phyloP scores from a whole-genome alignment of 2,797 vertebrate species.

The Cheirogaleus major region DNA sequence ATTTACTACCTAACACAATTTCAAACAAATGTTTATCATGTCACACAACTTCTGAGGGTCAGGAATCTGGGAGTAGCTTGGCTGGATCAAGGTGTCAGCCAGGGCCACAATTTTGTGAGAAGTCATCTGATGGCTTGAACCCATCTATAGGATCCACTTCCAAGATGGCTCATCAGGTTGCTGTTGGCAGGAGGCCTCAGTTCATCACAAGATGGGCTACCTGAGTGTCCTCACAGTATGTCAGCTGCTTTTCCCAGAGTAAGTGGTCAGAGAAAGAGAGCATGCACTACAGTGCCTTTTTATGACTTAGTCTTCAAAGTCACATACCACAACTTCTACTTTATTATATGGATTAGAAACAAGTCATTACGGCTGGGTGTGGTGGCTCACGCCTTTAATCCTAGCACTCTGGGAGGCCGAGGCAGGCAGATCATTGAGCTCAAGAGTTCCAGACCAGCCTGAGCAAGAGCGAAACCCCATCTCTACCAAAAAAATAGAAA shows the following conservation, averaged over 20 bases:
- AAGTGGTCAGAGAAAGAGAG: background rate
- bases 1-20: background rate
- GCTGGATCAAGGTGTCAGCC: background rate
- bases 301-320: background rate
- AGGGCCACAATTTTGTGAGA: background rate
- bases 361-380: background rate
- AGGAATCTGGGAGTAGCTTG: background rate
- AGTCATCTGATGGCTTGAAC: background rate
- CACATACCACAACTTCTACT: background rate
- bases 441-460: too few species aligned
- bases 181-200: background rate
- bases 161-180: background rate
- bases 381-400: too few species aligned
- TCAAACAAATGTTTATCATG: background rate
- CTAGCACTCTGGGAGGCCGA: too few species aligned
- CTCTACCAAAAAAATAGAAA: too few species aligned
- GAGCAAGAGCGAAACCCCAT: too few species aligned
- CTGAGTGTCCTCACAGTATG: background rate
- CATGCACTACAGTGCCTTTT: background rate
- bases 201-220: background rate
- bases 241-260: background rate
- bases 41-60: background rate
- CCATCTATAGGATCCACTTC: background rate
- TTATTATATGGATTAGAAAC: background rate
- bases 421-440: too few species aligned